phyloP scores from a whole-genome alignment of 2,113 vertebrate genomes.

The Hyla sarda region DNA sequence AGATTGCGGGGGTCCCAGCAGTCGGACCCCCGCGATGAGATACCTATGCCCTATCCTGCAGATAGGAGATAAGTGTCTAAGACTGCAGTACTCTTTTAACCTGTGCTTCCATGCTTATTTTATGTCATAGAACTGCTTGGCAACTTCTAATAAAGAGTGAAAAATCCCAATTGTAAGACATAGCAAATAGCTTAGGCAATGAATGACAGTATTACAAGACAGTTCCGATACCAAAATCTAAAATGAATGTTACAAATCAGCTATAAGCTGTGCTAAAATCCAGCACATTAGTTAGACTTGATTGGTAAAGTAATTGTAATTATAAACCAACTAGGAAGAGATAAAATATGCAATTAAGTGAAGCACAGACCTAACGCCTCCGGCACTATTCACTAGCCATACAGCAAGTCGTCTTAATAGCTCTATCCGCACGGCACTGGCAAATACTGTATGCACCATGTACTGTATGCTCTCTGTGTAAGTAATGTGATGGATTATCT shows the following conservation, averaged over 20 bases:
- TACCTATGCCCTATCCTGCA: too few relatives aligned
- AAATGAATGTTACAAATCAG: constrained; percentile 1
- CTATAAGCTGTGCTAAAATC: constrained; percentile 48
- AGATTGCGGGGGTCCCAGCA: too few relatives aligned
- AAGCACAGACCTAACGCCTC: constrained; percentile 50
- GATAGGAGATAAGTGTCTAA: too few relatives aligned
- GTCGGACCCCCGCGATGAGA: too few relatives aligned
- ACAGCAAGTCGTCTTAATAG: constrained; percentile 16
- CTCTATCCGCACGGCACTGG: neutral
- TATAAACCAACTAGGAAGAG: constrained; percentile 56
- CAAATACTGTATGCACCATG: neutral
- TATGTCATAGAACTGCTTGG: too few relatives aligned
- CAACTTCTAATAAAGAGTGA: neutral
- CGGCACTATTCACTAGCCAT: constrained; percentile 32
- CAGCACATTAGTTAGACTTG: constrained; percentile 48
- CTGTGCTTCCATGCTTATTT: too few relatives aligned
- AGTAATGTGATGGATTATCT: constrained; percentile 18
- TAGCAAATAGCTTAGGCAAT: neutral
- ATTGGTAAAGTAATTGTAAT: constrained; percentile 53
- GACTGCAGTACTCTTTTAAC: too few relatives aligned
- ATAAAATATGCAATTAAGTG: constrained; percentile 55
- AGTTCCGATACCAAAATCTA: neutral
- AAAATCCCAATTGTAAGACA: neutral
- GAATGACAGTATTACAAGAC: neutral
- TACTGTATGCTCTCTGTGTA: neutral